Percentiles rank a stretch among this genome's conserved stretches.
Evolutionary conservation across 2,888 invertebrate genomes (phyloP).

Genomic region (Drosophila merina): DNA sequence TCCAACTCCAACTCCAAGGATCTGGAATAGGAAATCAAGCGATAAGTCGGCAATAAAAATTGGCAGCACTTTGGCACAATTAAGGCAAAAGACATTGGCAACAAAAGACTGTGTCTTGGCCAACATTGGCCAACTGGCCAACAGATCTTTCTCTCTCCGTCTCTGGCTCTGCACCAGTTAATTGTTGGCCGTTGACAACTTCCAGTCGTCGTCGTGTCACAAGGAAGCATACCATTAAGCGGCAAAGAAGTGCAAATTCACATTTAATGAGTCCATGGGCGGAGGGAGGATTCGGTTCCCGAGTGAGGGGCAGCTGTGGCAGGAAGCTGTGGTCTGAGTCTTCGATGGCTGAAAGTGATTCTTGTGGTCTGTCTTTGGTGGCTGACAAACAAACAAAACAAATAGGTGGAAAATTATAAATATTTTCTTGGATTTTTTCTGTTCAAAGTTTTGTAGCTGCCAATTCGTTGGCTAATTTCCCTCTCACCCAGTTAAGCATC

Average conservation of each 20-base stretch:
- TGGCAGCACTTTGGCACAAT: slow-evolving; percentile 75
- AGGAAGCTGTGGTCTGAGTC: slow-evolving; percentile 37
- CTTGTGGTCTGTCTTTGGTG: slow-evolving; percentile 18
- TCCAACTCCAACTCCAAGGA: background rate
- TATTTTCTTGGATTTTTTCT: too few species aligned
- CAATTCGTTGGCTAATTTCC: slow-evolving; percentile 25
- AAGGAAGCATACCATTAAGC: slow-evolving; percentile 41
- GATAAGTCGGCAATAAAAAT: slow-evolving; percentile 77
- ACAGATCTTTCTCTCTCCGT: slow-evolving; percentile 2
- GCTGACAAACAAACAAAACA: slow-evolving; percentile 25
- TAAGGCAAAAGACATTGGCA: slow-evolving; percentile 48
- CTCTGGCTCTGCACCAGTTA: slow-evolving; percentile 62
- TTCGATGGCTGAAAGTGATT: slow-evolving; percentile 31
- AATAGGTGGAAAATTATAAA: slow-evolving; percentile 18
- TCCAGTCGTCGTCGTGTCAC: slow-evolving; percentile 55
- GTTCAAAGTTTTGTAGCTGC: too few species aligned
- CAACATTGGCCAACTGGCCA: slow-evolving; percentile 16
- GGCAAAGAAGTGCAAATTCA: slow-evolving; percentile 64
- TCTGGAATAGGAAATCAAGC: slow-evolving; percentile 52
- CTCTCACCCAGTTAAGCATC: slow-evolving; percentile 32
- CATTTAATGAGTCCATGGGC: slow-evolving; percentile 63
- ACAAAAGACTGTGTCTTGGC: slow-evolving; percentile 33
- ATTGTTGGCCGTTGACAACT: slow-evolving; percentile 75
- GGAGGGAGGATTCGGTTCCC: background rate
- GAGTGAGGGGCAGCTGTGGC: slow-evolving; percentile 4